Base-by-base conservation (phyloP, 2,113 vertebrate genomes). In the Eurypyga helias region DNA sequence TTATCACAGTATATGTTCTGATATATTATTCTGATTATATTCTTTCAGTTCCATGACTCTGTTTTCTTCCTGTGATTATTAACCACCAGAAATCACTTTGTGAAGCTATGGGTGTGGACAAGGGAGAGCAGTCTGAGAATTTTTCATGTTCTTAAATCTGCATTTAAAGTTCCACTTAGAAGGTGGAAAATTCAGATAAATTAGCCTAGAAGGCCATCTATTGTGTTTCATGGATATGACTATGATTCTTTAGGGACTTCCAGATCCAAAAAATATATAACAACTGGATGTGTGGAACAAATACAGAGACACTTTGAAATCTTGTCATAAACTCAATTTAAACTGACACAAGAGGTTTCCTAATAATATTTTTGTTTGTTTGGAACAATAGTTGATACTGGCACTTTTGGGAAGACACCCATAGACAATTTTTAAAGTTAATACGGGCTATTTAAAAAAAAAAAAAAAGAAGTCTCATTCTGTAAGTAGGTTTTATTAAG, bases 151-250 rank as follows among this genome's bases (percentile, higher is more conserved):
- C 51, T 66, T 66, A 65, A 62, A 87, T 46, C 17, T 41, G 62
- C 11, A 31, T 71, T 81, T 81, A 89, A 73, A 41, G 21, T 57
- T 49, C 54, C 0, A 3, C 46, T 91, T 51, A 64, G 23, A 89
- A 20, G 12, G 43, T 29, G 8, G 43, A 38, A 82, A 71, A 93
- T 29, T 64, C 77, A 85, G 43, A 93, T 84, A 85, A 78, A 87
- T 89, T 82, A 87, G 69, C 69, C 71, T 93, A 90, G 85, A 93
- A 95, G 83, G 79, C 48, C 83, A 87, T 58, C 87, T 94, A 46
- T 84, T 84, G 93, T 72, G 67, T 81, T 96, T 84, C 73, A 78
- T 16, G 13, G 23, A 89, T 82, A 90, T 72, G 13, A 83, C 70
- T 77, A 29, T 15, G 41, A 61, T 21, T 92, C 83, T 72, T 84